These are phyloP conservation scores for Centropristis striata DNA, from an alignment of 2,113 vertebrate species.

Conservation along the genomic window DNA sequence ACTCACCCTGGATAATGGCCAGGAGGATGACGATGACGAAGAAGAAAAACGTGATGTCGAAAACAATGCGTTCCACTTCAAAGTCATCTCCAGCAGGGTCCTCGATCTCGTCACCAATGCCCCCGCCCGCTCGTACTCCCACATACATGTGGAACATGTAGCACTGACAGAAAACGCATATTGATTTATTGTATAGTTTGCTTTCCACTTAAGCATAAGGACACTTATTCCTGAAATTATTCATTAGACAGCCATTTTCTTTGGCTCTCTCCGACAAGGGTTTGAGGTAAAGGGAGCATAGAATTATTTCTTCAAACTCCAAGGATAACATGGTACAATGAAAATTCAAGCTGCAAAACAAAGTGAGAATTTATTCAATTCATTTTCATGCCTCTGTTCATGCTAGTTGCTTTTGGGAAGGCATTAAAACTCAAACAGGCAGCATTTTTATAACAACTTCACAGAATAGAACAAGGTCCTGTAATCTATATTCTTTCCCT, in stretches of 20 bases:
- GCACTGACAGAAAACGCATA: conserved; percentile 85
- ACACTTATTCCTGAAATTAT: background rate
- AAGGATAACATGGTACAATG: background rate
- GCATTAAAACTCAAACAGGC: background rate
- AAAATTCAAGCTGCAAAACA: conserved; percentile 10
- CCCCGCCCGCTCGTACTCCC: conserved; percentile 94
- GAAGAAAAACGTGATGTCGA: conserved; percentile 99
- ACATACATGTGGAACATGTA: conserved; percentile 99
- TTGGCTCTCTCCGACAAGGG: background rate
- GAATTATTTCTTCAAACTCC: background rate
- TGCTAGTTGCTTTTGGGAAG: conserved; percentile 4
- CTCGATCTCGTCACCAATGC: conserved; percentile 96
- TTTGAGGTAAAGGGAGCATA: background rate
- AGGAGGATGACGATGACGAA: conserved; percentile 97
- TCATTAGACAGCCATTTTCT: background rate
- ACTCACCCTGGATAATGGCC: conserved; percentile 96
- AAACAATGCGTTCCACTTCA: conserved; percentile 95
- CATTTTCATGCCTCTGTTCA: conserved; percentile 5
- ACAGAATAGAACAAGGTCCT: background rate
- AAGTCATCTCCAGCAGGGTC: conserved; percentile 97
- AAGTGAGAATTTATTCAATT: conserved; percentile 8
- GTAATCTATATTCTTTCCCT: conserved; percentile 35
- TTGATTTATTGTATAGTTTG: background rate
- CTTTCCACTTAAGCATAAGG: background rate
- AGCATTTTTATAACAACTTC: conserved; percentile 19